Evolutionary conservation across 2,888 invertebrate genomes (phyloP).

Genomic region (Drosophila prolongata): DNA sequence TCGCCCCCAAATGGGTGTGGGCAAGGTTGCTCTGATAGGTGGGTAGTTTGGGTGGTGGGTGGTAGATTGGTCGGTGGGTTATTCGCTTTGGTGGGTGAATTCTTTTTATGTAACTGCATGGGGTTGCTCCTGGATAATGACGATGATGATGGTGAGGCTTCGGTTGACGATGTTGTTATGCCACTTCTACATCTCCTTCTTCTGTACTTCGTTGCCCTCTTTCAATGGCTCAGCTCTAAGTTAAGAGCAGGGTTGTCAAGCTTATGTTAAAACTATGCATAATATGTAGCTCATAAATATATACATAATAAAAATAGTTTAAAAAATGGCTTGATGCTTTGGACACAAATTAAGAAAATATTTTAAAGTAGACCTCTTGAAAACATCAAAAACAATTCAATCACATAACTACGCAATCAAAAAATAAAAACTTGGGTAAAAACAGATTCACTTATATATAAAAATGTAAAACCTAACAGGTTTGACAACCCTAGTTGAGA

Average conservation of each 20-base stretch:
- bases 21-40: constrained; percentile 52
- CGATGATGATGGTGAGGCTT: constrained; percentile 56
- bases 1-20: constrained; percentile 40
- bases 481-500: constrained; percentile 22
- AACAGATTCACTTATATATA: too few species aligned
- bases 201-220: not conserved
- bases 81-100: constrained; percentile 43
- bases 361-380: too few species aligned
- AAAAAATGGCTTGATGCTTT: too few species aligned
- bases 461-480: not conserved
- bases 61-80: constrained; percentile 27
- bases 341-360: too few species aligned
- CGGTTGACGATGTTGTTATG: constrained; percentile 36
- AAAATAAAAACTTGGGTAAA: too few species aligned
- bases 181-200: constrained; percentile 14
- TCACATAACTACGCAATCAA: too few species aligned
- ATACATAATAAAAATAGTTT: too few species aligned
- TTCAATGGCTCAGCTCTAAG: constrained; percentile 1
- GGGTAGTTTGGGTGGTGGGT: constrained; percentile 42
- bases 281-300: too few species aligned
- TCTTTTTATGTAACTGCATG: constrained; percentile 76
- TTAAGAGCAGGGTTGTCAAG: not conserved
- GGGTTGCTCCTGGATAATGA: constrained; percentile 70
- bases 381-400: too few species aligned
- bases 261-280: too few species aligned